Evolutionary conservation across 2,113 vertebrate species (phyloP).

Genomic region (Myotis lucifugus): DNA sequence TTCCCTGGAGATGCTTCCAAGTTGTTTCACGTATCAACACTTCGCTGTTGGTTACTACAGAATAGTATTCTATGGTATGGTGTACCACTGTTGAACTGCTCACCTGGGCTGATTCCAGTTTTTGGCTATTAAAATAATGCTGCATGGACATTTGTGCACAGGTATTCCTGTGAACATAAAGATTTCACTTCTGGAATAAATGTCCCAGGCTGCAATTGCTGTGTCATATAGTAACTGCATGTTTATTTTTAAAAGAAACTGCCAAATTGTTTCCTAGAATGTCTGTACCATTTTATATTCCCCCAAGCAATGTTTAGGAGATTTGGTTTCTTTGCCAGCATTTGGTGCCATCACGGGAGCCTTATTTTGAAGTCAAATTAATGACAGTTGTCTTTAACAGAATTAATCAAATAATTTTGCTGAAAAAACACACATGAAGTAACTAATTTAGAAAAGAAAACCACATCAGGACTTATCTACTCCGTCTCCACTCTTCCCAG

Average conservation of each 20-base stretch:
- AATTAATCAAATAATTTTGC: slow-evolving; percentile 35
- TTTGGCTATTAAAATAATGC: not conserved
- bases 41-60: not conserved
- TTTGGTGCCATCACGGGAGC: not conserved
- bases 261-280: not conserved
- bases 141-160: not conserved
- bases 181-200: slow-evolving; percentile 12
- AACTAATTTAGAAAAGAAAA: not conserved
- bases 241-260: slow-evolving; percentile 29
- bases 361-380: slow-evolving; percentile 26
- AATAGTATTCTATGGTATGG: not conserved
- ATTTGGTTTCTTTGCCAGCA: not conserved
- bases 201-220: not conserved
- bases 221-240: not conserved
- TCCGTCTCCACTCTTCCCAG: not conserved
- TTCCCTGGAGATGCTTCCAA: not conserved
- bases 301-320: not conserved
- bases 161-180: not conserved
- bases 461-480: not conserved
- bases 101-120: not conserved
- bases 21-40: not conserved
- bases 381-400: not conserved
- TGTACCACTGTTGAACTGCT: not conserved
- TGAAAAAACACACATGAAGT: not conserved
- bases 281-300: not conserved